Evolutionary conservation across 1,140 invertebrate genomes (phyloP).

Genomic region (Phymorhynchus buccinoides): DNA sequence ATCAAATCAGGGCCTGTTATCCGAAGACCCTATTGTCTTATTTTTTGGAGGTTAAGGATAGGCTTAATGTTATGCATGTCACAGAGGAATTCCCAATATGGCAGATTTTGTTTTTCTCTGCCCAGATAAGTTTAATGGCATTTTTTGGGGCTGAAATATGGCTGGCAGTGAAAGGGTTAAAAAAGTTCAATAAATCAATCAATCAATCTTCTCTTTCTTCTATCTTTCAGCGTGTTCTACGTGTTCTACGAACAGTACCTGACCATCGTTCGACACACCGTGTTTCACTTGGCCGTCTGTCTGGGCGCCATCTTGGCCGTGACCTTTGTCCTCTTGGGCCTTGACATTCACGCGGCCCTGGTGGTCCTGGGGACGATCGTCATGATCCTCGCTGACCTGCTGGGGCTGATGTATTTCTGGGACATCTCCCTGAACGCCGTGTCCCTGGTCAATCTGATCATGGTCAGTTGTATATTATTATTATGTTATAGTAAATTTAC

Average conservation of each 20-base stretch:
- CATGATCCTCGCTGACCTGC: slow-evolving; percentile 87
- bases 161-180: too few relatives aligned
- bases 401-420: slow-evolving; percentile 94
- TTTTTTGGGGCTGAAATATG: too few relatives aligned
- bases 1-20: too few relatives aligned
- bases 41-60: too few relatives aligned
- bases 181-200: too few relatives aligned
- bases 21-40: too few relatives aligned
- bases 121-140: too few relatives aligned
- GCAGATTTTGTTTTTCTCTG: too few relatives aligned
- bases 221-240: slow-evolving; percentile 84
- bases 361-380: slow-evolving; percentile 84
- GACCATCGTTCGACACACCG: slow-evolving; percentile 85
- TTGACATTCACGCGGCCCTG: slow-evolving; percentile 85
- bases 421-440: slow-evolving; percentile 91
- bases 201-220: neutral
- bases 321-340: slow-evolving; percentile 87
- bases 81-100: too few relatives aligned
- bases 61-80: too few relatives aligned
- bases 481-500: too few relatives aligned
- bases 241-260: slow-evolving; percentile 96
- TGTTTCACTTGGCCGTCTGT: slow-evolving; percentile 84
- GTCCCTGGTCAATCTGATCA: slow-evolving; percentile 95
- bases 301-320: slow-evolving; percentile 85
- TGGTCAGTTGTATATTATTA: slow-evolving; percentile 79